phyloP scores from a whole-genome alignment of 1,140 invertebrate genomes.

The Pomacea maculata region DNA sequence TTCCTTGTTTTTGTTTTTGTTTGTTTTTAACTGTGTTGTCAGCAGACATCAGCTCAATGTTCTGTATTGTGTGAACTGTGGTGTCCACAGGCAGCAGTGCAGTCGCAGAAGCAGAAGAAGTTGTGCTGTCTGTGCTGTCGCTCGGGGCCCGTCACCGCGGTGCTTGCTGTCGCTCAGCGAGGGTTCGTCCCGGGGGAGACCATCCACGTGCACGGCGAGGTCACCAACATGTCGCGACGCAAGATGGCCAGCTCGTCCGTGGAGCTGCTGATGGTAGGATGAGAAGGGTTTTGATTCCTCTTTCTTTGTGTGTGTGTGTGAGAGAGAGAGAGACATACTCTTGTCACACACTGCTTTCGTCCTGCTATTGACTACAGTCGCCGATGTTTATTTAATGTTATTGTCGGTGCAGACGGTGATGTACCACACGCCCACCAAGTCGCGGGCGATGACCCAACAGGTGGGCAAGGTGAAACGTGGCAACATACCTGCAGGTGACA shows the following conservation, averaged over 20 bases:
- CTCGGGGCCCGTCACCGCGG: slow-evolving; percentile 49
- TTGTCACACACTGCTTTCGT: too few relatives aligned
- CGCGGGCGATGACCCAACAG: slow-evolving; percentile 41
- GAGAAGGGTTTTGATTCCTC: too few relatives aligned
- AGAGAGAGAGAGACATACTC: too few relatives aligned
- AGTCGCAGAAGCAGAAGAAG: slow-evolving; percentile 40
- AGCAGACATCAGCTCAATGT: too few relatives aligned
- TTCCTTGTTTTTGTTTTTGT: too few relatives aligned
- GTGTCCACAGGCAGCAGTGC: slow-evolving; percentile 32
- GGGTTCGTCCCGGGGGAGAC: slow-evolving; percentile 57
- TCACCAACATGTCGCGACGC: slow-evolving; percentile 47
- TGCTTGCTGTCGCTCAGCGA: slow-evolving; percentile 41
- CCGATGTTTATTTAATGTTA: too few relatives aligned
- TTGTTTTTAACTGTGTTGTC: too few relatives aligned
- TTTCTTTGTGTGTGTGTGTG: neutral
- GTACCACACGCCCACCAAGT: slow-evolving; percentile 39
- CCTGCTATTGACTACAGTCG: too few relatives aligned
- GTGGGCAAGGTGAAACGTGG: slow-evolving; percentile 47
- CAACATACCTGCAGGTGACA: slow-evolving; percentile 46
- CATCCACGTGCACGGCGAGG: slow-evolving; percentile 47
- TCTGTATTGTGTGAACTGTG: too few relatives aligned
- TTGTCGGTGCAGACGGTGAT: slow-evolving; percentile 39
- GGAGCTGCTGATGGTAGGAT: slow-evolving; percentile 49
- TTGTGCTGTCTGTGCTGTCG: slow-evolving; percentile 57
- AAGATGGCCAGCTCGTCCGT: slow-evolving; percentile 49